Base-by-base conservation (phyloP, 2,113 vertebrate species). In the Otocyon megalotis region DNA sequence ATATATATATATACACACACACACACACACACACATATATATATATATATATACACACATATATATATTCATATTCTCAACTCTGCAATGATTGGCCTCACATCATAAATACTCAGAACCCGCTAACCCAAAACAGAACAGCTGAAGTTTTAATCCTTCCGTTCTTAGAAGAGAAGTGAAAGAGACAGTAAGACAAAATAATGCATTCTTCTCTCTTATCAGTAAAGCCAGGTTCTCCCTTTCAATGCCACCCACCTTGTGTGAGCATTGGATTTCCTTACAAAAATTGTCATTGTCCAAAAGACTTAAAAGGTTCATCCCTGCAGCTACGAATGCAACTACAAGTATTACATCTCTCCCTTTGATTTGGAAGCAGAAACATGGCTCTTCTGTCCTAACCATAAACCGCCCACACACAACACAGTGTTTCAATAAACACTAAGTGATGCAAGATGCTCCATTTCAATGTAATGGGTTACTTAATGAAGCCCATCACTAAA, bases 391-490 rank as follows among this genome's bases (percentile, higher is more conserved):
- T 94, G 82, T 97, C 79, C 35, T 97, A 98, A 98, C 97, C 97
- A 97, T 98, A 98, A 98, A 96, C 98, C 90, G 81, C 97, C 96
- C 98, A 98, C 97, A 98, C 96, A 97, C 97, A 97, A 96, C 50
- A 0, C 83, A 97, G 98, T 97, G 95, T 98, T 98, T 98, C 98
- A 98, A 98, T 98, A 97, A 98, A 97, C 71, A 0, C 98, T 98
- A 98, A 98, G 97, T 97, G 97, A 98, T 98, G 96, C 98, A 98
- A 97, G 98, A 98, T 98, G 98, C 97, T 97, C 94, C 87, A 84
- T 97, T 98, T 98, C 98, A 98, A 96, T 98, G 97, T 98, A 98
- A 92, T 94, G 93, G 98, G 96, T 98, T 97, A 97, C 97, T 98
- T 98, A 98, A 98, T 94, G 98, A 98, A 98, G 97, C 97, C 98